Percentiles rank a stretch among this genome's conserved stretches.
phyloP scores from a whole-genome alignment of 2,888 invertebrate species.

The Dermolepida albohirtum region DNA sequence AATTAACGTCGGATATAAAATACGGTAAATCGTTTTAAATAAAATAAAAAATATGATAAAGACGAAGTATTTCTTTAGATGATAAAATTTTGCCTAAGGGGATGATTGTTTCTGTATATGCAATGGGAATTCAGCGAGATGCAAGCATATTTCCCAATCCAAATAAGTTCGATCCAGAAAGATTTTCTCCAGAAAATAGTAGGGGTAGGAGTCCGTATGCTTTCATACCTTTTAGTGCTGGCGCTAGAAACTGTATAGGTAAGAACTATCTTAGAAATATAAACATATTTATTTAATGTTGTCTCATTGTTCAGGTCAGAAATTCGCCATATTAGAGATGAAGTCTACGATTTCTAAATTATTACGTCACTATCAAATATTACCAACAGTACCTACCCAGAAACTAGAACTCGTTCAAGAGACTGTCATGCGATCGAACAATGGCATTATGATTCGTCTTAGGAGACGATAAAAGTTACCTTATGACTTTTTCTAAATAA shows the following conservation, averaged over 20 bases:
- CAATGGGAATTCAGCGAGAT: slow-evolving; percentile 60
- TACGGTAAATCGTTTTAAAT: slow-evolving; percentile 45
- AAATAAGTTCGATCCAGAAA: slow-evolving; percentile 59
- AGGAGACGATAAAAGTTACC: no score
- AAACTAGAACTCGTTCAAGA: slow-evolving; percentile 65
- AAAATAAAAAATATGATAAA: no score
- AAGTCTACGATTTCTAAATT: slow-evolving; percentile 68
- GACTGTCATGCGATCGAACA: slow-evolving; percentile 66
- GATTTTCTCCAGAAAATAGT: slow-evolving; percentile 57
- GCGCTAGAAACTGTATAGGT: slow-evolving; percentile 57
- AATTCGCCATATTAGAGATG: slow-evolving; percentile 64
- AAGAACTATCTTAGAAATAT: neutral
- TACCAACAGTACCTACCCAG: slow-evolving; percentile 55
- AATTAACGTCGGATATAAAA: slow-evolving; percentile 60
- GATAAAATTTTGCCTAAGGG: slow-evolving; percentile 40
- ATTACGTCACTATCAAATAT: slow-evolving; percentile 64
- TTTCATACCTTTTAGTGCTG: slow-evolving; percentile 59
- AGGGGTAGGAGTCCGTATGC: slow-evolving; percentile 55
- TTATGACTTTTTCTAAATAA: no score
- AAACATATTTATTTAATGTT: neutral
- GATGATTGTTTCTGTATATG: slow-evolving; percentile 17
- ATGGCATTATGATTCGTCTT: slow-evolving; percentile 59
- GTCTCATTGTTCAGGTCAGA: slow-evolving; percentile 40
- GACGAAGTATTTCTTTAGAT: slow-evolving; percentile 14
- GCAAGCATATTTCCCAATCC: slow-evolving; percentile 62